Evolutionary conservation across 2,113 vertebrate species (phyloP), one percentile per base, ranked within the genome.

Genomic region (Platycercus adscitus): DNA sequence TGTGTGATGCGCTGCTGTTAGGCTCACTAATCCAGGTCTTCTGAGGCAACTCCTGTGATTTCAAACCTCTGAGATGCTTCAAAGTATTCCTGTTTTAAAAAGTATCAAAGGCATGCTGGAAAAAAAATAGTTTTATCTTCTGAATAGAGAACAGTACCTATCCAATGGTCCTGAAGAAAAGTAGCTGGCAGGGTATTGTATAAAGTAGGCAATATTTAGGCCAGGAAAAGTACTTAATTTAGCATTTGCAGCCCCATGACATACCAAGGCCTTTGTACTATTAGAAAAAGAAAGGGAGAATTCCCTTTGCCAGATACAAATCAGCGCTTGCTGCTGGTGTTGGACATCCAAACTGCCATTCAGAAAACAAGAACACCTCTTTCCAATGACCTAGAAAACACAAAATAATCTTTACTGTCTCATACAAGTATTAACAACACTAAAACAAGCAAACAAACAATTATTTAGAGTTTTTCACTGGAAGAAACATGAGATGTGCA

Each of bases 1-100:
- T 65, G 83, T 88, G 81, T 86, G 89, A 77, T 73, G 53, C 11
- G 7, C 58, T 46, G 81, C 61, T 70, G 81, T 91, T 65, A 90
- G 88, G 80, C 81, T 95, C 71, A 76, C 60, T 93, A 95, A 96
- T 94, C 86, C 70, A 69, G 39, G 84, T 81, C 93, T 91, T 95
- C 87, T 91, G 86, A 96, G 86, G 81, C 56, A 70, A 37, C 46
- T 70, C 47, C 76, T 93, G 55, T 85, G 80, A 78, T 94, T 91
- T 88, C 88, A 96, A 94, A 90, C 77, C 88, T 96, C 91, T 90
- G 85, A 95, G 86, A 73, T 66, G 81, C 91, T 95, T 96, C 95
- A 97, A 97, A 97, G 90, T 81, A 29, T 20, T 92, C 35, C 53
- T 71, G 64, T 81, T 96, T 86, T 92, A 82, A 84, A 91, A 96